Evolutionary conservation across 2,888 invertebrate species (phyloP).

Genomic region (Cheilosia pagana): DNA sequence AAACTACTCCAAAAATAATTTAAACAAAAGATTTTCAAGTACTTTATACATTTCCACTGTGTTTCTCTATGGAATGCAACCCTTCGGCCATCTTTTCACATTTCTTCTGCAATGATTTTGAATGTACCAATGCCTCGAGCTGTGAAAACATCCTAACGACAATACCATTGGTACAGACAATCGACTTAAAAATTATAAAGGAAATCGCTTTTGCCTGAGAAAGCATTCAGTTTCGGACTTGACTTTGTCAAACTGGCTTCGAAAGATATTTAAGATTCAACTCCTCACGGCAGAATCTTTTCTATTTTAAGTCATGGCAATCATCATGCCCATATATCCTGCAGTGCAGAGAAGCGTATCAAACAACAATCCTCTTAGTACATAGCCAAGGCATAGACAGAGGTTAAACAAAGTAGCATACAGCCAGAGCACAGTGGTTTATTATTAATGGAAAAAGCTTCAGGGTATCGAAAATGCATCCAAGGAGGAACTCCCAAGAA

Average conservation of each 20-base stretch:
- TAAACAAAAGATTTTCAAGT: too few species aligned
- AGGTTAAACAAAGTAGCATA: conserved; percentile 10
- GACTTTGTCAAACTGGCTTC: neutral
- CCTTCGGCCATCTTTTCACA: too few species aligned
- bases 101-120: too few species aligned
- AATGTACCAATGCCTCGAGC: too few species aligned
- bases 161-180: too few species aligned
- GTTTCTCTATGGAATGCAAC: too few species aligned
- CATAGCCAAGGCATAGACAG: neutral
- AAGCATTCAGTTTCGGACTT: too few species aligned
- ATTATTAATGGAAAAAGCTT: conserved; percentile 39
- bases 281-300: neutral
- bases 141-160: too few species aligned
- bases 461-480: conserved; percentile 20
- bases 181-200: too few species aligned
- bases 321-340: neutral
- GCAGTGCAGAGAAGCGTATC: neutral
- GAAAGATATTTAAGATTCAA: neutral
- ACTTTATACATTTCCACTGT: too few species aligned
- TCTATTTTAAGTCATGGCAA: neutral
- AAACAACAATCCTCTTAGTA: neutral
- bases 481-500: conserved; percentile 4
- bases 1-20: too few species aligned
- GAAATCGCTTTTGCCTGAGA: too few species aligned
- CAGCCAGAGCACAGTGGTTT: conserved; percentile 19